A percentile compares a stretch with the other conserved stretches of the same genome.
These are phyloP conservation scores for Megathymus violae DNA, from an alignment of 1,140 invertebrate species.

Conservation along the genomic window DNA sequence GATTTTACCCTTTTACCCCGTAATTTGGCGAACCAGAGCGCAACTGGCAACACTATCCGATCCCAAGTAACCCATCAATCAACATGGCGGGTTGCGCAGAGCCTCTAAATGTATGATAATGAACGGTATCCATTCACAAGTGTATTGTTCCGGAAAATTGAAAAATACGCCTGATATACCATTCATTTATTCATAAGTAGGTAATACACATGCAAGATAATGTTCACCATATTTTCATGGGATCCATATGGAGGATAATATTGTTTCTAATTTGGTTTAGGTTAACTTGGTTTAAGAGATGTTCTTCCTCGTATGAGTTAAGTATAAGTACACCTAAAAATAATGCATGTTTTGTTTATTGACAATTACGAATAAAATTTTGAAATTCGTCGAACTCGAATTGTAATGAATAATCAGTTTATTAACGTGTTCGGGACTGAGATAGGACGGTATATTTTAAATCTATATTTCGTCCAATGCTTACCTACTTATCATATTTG, in stretches of 20 bases:
- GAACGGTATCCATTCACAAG: conserved; percentile 50
- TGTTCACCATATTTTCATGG: conserved; percentile 39
- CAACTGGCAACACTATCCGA: conserved; percentile 1
- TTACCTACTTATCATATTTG: too few relatives aligned
- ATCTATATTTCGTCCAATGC: too few relatives aligned
- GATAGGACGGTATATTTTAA: too few relatives aligned
- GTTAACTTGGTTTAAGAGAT: too few relatives aligned
- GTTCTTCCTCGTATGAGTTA: too few relatives aligned
- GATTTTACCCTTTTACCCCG: background rate
- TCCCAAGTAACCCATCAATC: conserved; percentile 31
- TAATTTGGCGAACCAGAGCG: background rate
- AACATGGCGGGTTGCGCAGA: conserved; percentile 16
- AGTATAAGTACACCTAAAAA: too few relatives aligned
- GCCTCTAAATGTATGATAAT: conserved; percentile 38
- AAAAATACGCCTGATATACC: conserved; percentile 48
- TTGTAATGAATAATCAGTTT: too few relatives aligned
- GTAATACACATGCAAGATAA: conserved; percentile 26
- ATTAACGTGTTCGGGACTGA: too few relatives aligned
- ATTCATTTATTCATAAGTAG: conserved; percentile 61
- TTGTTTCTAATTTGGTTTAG: conserved; percentile 21
- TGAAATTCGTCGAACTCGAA: too few relatives aligned
- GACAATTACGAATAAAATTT: too few relatives aligned
- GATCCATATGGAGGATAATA: conserved; percentile 21
- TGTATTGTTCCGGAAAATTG: conserved; percentile 66
- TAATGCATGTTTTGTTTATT: too few relatives aligned